Evolutionary conservation across 2,888 invertebrate species (phyloP).

Genomic region (Meiosimyza decipiens): DNA sequence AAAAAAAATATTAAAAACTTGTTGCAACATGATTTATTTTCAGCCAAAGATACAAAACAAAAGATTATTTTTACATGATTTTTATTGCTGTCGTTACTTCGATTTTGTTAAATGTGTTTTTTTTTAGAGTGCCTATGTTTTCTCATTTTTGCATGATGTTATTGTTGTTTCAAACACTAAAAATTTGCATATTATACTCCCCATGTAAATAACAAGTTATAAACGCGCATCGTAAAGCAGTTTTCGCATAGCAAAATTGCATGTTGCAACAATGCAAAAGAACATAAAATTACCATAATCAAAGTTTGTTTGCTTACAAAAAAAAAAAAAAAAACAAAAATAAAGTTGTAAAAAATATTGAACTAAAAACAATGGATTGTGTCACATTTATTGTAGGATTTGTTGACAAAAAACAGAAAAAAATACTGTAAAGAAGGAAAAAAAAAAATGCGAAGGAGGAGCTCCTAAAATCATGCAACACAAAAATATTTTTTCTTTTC

Average conservation of each 20-base stretch:
- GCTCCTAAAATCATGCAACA: background rate
- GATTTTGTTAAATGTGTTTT: background rate
- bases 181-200: conserved; percentile 13
- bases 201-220: conserved; percentile 8
- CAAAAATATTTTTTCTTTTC: background rate
- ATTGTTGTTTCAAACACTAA: background rate
- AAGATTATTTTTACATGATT: too few relatives aligned
- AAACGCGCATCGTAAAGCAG: conserved; percentile 7
- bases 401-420: conserved; percentile 5
- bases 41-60: too few relatives aligned
- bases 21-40: too few relatives aligned
- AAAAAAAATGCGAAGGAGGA: background rate
- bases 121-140: background rate
- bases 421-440: background rate
- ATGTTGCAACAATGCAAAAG: conserved; percentile 24
- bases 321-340: background rate
- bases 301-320: background rate
- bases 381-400: conserved; percentile 25
- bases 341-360: background rate
- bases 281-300: conserved; percentile 33
- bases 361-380: conserved; percentile 26
- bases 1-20: too few relatives aligned
- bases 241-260: conserved; percentile 18
- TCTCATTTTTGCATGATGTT: background rate
- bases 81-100: background rate